Conservation (phyloP, 1,140 invertebrate species). For the Scylla paramamosain region DNA sequence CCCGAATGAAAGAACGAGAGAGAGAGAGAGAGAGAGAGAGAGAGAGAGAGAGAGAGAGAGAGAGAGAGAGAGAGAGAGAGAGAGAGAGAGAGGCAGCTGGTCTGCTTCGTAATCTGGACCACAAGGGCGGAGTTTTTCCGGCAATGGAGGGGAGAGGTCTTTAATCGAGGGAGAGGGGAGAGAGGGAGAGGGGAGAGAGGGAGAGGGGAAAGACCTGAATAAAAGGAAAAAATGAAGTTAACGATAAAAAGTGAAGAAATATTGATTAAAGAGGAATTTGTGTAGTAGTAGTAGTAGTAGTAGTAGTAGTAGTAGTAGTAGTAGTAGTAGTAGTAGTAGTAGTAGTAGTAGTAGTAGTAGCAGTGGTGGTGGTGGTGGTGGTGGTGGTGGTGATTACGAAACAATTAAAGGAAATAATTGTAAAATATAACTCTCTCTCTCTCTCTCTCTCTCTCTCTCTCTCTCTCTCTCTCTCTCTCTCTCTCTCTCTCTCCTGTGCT, state of each 20-base stretch:
- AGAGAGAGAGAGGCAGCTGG: background rate
- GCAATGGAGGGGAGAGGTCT: background rate
- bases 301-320: slow-evolving; percentile 23
- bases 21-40: background rate
- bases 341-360: slow-evolving; percentile 4
- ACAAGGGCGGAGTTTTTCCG: background rate
- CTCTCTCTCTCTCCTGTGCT: too few relatives aligned
- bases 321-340: slow-evolving; percentile 23
- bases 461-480: too few relatives aligned
- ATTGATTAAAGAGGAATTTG: background rate
- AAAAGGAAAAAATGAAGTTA: background rate
- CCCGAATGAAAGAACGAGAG: background rate
- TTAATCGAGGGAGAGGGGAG: background rate
- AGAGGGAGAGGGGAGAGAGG: background rate
- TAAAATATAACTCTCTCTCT: too few relatives aligned
- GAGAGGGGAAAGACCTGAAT: background rate
- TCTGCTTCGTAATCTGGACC: slow-evolving; percentile 1
- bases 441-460: too few relatives aligned
- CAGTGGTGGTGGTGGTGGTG: background rate
- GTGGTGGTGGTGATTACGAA: background rate
- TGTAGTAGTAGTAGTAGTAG: background rate
- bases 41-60: background rate
- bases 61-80: background rate
- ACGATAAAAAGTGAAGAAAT: background rate
- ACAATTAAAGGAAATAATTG: background rate